Evolutionary conservation across 1,140 invertebrate genomes (phyloP), one percentile per base, ranked within the genome.

Genomic region (Philotrypesis tridentata): DNA sequence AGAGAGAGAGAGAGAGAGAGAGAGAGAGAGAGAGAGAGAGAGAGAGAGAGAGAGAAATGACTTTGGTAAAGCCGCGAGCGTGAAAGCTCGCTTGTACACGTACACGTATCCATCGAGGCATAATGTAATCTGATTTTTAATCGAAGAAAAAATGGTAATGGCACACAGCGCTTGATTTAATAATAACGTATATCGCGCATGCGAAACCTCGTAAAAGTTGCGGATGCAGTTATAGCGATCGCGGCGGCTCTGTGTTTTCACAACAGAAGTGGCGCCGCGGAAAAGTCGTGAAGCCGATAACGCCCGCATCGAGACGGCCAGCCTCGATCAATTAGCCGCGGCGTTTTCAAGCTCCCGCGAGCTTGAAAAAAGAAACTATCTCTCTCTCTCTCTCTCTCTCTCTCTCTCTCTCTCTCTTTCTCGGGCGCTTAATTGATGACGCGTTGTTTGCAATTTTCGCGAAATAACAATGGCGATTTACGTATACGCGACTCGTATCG

Each of bases 391-490:
- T n/a, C n/a, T n/a, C n/a, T n/a, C n/a, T n/a, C n/a, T n/a, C n/a
- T n/a, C n/a, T n/a, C n/a, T n/a, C n/a, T n/a, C n/a, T n/a, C n/a
- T n/a, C n/a, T n/a, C n/a, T n/a, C 40, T 11, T 25, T 9, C 14
- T 21, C 7, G 40, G 14, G 27, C 12, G 63, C 21, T 40, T 71
- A 79, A 71, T 71, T 71, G 67, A 71, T 84, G 82, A 80, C 79
- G 75, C n/a, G 68, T 61, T 81, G 77, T 75, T 82, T 80, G 63
- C 81, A 88, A 85, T 88, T 88, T 88, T 83, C 84, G 81, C 86
- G 86, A 88, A 90, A 86, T 83, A n/a, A 68, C 85, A 85, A 81
- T 84, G 83, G 74, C 87, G 83, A 88, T 87, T 88, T 84, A 74
- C 40, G 27, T 25, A 29, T 29, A n/a, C n/a, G 80, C 75, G 84